Percentiles rank a stretch among this genome's conserved stretches.
phyloP scores from a whole-genome alignment of 2,113 vertebrate species.

The Danionella cerebrum region DNA sequence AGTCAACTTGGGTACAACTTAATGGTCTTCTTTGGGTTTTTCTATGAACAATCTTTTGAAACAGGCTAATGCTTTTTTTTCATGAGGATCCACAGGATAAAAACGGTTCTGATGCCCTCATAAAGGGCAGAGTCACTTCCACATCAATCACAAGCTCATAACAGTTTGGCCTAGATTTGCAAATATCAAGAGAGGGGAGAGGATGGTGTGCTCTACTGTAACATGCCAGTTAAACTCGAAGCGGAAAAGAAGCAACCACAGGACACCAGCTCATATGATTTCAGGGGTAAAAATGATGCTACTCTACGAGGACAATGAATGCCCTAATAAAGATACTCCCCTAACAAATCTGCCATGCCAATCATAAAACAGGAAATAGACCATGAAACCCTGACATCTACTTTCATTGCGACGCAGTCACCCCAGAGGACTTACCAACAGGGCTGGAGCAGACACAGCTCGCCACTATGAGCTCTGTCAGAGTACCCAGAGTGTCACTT shows the following conservation, averaged over 20 bases:
- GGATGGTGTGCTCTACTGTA: slow-evolving; percentile 1
- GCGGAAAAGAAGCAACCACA: neutral
- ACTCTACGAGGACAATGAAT: neutral
- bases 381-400: neutral
- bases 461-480: slow-evolving; percentile 78
- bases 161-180: slow-evolving; percentile 35
- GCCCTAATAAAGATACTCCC: neutral
- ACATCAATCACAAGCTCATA: slow-evolving; percentile 31
- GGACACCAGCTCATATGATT: neutral
- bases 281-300: neutral
- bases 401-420: slow-evolving; percentile 1
- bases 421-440: slow-evolving; percentile 71
- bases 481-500: slow-evolving; percentile 80
- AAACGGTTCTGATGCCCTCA: slow-evolving; percentile 28
- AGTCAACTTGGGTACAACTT: neutral
- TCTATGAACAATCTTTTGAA: slow-evolving; percentile 8
- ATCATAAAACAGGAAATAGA: neutral
- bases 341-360: neutral
- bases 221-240: slow-evolving; percentile 6
- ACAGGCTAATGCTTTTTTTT: neutral
- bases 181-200: slow-evolving; percentile 15
- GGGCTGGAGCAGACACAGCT: slow-evolving; percentile 82
- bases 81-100: slow-evolving; percentile 9
- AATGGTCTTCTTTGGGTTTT: neutral
- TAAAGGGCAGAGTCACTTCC: slow-evolving; percentile 37